Conservation (phyloP, 1,140 invertebrate genomes). For the Oedothorax gibbosus region DNA sequence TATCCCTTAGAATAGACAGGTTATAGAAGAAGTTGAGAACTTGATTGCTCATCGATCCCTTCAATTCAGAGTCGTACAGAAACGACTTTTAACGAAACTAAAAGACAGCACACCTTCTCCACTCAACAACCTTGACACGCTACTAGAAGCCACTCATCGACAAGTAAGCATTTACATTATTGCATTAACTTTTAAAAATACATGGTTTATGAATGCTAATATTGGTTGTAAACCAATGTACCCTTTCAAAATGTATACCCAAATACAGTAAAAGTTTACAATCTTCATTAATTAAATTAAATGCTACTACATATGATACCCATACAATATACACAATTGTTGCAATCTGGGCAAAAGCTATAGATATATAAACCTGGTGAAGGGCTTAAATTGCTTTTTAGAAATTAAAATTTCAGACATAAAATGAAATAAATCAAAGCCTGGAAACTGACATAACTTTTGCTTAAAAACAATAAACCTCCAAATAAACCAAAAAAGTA, state of each 20-base stretch:
- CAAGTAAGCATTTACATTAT: slow-evolving; percentile 69
- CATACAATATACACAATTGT: too few relatives aligned
- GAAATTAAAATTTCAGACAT: too few relatives aligned
- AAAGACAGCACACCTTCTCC: slow-evolving; percentile 81
- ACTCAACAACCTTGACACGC: slow-evolving; percentile 77
- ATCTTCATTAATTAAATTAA: too few relatives aligned
- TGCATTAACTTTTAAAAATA: background rate
- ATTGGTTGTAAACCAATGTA: background rate
- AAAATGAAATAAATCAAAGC: too few relatives aligned
- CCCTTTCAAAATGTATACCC: background rate
- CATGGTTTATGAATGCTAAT: background rate
- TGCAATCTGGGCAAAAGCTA: too few relatives aligned
- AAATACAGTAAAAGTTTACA: too few relatives aligned
- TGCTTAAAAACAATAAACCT: too few relatives aligned
- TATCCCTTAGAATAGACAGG: slow-evolving; percentile 40
- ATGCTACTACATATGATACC: too few relatives aligned
- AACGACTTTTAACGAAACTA: slow-evolving; percentile 79
- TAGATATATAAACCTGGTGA: too few relatives aligned
- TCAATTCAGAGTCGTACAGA: slow-evolving; percentile 80
- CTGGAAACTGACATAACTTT: too few relatives aligned
- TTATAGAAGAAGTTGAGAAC: slow-evolving; percentile 68
- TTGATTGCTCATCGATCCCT: slow-evolving; percentile 74
- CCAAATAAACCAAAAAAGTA: too few relatives aligned
- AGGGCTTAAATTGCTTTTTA: too few relatives aligned
- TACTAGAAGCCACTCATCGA: slow-evolving; percentile 79